Conservation (phyloP, 2,113 vertebrate species). For the Macaca nemestrina region DNA sequence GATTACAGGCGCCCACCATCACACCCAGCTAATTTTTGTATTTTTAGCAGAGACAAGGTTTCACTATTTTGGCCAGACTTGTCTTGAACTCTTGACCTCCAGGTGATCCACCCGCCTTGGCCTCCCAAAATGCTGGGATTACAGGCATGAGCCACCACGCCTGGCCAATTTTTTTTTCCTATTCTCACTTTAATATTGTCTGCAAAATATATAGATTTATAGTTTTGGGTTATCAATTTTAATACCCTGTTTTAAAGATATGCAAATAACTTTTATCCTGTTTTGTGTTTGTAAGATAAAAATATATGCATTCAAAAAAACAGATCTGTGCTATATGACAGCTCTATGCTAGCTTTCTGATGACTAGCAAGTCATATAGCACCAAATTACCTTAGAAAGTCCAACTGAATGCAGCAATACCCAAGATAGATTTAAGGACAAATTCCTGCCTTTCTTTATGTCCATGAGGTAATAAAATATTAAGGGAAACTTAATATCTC, state of each 20-base stretch:
- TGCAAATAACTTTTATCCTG: background rate
- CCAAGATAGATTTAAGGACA: background rate
- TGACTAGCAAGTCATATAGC: background rate
- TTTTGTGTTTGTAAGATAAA: background rate
- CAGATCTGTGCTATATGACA: background rate
- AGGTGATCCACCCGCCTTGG: no score
- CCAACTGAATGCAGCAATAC: background rate
- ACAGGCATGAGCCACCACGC: no score
- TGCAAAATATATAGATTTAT: background rate
- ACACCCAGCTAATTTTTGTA: no score
- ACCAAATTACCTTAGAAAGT: background rate
- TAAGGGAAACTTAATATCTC: background rate
- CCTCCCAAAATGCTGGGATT: no score
- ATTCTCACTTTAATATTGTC: background rate
- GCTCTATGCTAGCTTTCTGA: background rate
- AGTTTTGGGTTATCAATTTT: background rate
- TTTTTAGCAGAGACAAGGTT: no score
- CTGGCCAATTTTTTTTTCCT: no score
- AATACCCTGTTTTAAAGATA: background rate
- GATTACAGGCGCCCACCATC: no score
- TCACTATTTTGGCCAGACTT: no score
- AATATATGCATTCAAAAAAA: background rate
- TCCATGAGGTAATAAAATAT: background rate
- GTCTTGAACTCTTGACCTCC: no score
- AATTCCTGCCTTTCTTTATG: background rate